Conservation (phyloP, 2,888 invertebrate species). For the Idaea aversata region DNA sequence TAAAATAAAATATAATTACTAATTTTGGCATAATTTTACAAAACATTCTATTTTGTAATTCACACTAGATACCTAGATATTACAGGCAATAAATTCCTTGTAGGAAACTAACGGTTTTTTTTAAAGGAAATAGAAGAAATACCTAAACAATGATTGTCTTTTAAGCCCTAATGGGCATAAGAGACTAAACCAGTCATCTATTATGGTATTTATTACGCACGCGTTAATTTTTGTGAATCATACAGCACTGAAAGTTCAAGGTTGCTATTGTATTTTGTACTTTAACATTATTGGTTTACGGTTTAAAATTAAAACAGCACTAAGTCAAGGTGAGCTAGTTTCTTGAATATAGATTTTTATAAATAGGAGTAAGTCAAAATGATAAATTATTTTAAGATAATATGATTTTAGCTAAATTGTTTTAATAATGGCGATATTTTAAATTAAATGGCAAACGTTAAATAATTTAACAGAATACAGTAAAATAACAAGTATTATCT, state of each 20-base stretch:
- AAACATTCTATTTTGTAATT: neutral
- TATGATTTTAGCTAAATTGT: neutral
- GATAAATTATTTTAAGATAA: neutral
- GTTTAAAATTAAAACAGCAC: neutral
- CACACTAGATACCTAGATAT: neutral
- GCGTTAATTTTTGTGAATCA: neutral
- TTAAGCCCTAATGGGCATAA: neutral
- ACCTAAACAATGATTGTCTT: neutral
- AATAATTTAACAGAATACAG: neutral
- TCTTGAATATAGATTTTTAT: neutral
- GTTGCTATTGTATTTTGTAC: neutral
- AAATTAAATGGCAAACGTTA: neutral
- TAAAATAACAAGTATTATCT: neutral
- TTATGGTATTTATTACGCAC: neutral
- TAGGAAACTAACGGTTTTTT: neutral
- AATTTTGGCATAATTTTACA: too few species aligned
- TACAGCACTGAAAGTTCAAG: neutral
- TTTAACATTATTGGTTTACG: neutral
- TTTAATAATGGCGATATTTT: neutral
- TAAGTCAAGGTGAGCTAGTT: neutral
- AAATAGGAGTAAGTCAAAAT: neutral
- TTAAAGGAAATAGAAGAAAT: neutral
- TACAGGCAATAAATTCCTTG: neutral
- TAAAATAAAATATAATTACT: too few species aligned
- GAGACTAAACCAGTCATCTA: neutral